Evolutionary conservation across 1,140 invertebrate species (phyloP).

Genomic region (Drosophila trapezifrons): DNA sequence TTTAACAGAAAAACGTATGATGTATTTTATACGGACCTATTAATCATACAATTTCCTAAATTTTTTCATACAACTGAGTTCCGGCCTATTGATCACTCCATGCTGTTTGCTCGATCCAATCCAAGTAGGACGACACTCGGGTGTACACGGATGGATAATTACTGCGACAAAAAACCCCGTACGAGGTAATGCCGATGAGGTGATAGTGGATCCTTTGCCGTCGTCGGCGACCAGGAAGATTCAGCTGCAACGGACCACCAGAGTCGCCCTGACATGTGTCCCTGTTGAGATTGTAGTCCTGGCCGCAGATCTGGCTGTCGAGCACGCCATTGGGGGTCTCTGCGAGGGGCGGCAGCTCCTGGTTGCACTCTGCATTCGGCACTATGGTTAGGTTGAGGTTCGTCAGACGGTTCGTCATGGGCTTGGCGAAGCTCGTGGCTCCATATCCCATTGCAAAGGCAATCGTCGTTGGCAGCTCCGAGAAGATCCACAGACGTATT

Average conservation of each 20-base stretch:
- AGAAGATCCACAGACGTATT: constrained; percentile 63
- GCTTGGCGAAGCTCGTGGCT: constrained; percentile 64
- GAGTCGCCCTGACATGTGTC: constrained; percentile 82
- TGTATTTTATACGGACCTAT: background rate
- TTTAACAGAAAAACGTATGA: too few relatives aligned
- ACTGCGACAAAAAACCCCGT: constrained; percentile 81
- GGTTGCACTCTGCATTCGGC: constrained; percentile 70
- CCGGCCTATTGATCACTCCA: constrained; percentile 57
- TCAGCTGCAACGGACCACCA: constrained; percentile 68
- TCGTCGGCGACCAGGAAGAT: constrained; percentile 76
- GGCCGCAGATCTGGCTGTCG: constrained; percentile 71
- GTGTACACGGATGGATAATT: constrained; percentile 85
- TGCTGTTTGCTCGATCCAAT: constrained; percentile 85
- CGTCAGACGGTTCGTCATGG: constrained; percentile 72
- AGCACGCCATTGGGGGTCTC: constrained; percentile 69
- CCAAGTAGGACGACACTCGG: constrained; percentile 84
- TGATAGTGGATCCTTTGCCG: constrained; percentile 67
- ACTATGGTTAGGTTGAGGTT: constrained; percentile 74
- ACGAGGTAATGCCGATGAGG: constrained; percentile 82
- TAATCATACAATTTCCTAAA: background rate
- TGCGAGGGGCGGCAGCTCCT: constrained; percentile 50
- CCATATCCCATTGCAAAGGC: constrained; percentile 82
- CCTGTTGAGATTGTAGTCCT: constrained; percentile 64
- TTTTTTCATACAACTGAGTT: background rate
- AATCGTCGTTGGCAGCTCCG: constrained; percentile 62